Evolutionary conservation across 2,113 vertebrate genomes (phyloP).

Genomic region (Larimichthys polyactis): DNA sequence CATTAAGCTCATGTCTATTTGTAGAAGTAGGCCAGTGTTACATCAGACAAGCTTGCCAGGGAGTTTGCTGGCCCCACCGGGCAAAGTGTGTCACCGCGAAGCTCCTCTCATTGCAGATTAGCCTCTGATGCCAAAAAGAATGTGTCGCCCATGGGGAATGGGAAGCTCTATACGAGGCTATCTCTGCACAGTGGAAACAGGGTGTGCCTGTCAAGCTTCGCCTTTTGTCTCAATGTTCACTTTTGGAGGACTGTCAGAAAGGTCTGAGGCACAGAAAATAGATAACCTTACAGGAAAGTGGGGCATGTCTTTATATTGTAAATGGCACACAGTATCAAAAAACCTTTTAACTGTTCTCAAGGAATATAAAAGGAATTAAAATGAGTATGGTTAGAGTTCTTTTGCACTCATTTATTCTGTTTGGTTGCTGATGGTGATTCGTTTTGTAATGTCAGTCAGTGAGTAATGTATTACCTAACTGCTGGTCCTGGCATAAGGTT

Average conservation of each 20-base stretch:
- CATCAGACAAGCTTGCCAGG: conserved; percentile 63
- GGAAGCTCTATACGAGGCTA: not conserved
- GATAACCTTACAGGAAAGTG: not conserved
- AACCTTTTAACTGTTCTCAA: not conserved
- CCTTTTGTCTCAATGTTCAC: not conserved
- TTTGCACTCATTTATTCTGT: not conserved
- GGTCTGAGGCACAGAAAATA: not conserved
- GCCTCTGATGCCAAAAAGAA: conserved; percentile 12
- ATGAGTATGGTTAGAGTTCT: not conserved
- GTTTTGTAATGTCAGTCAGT: conserved; percentile 20
- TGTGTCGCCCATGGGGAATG: not conserved
- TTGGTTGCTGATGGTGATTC: conserved; percentile 10
- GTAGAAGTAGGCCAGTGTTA: conserved; percentile 77
- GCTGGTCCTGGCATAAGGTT: conserved; percentile 19
- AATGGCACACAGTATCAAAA: not conserved
- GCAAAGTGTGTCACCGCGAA: conserved; percentile 69
- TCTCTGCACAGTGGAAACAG: conserved; percentile 17
- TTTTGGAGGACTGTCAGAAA: not conserved
- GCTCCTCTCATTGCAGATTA: conserved; percentile 52
- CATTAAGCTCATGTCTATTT: not conserved
- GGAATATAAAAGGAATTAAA: not conserved
- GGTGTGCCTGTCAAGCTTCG: not conserved
- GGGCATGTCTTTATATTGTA: not conserved
- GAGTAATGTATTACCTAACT: conserved; percentile 48
- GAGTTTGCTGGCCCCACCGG: conserved; percentile 35